Base-by-base conservation (phyloP, 2,888 invertebrate genomes). In the Baccha elongata region DNA sequence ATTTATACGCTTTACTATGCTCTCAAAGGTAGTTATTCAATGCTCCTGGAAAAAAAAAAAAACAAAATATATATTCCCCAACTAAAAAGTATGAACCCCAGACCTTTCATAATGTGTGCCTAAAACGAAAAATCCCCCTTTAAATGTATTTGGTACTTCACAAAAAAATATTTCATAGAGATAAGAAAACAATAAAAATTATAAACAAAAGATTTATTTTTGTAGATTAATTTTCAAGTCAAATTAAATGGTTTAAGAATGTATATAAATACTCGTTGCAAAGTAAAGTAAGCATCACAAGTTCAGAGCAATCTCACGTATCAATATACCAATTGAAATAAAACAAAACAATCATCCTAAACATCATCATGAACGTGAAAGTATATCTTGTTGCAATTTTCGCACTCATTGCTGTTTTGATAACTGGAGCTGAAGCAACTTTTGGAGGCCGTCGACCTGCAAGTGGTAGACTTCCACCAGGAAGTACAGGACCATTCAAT, bases 401-500 rank as follows among this genome's bases (percentile, higher is more conserved):
- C 15, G 58, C 19, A 3, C 8, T 58, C 11, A 23, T 58, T 10
- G 58, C 58, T 40, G 40, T 8, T 26, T 11, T 58, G 10, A 15
- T 13, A 11, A 58, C 23, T 15, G 58, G 15, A 15, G 23, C 15
- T 3, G 40, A 58, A 3, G 58, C 58, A 1, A 58, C 23, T 15
- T 40, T 58, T 7, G 40, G 40, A 0, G 40, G 15, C 0, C 23
- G 58, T 8, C 4, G 37, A 23, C 0, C 1, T 8, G 19, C 19
- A 1, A 26, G 52, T 4, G 0, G 6, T 10, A 8, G 13, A 3
- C 8, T 35, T 0, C 21, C 53, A 21, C 13, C 21, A 5, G 23
- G 40, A 6, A 58, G 58, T 5, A 58, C 58, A 26, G 58, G 58
- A 15, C 58, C 58, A 2, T 5, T 13, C 13, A 40, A 58, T 40